Conservation (phyloP, 30 jellyfish, hydroid and myxozoan species). For the Rhopilema esculentum region DNA sequence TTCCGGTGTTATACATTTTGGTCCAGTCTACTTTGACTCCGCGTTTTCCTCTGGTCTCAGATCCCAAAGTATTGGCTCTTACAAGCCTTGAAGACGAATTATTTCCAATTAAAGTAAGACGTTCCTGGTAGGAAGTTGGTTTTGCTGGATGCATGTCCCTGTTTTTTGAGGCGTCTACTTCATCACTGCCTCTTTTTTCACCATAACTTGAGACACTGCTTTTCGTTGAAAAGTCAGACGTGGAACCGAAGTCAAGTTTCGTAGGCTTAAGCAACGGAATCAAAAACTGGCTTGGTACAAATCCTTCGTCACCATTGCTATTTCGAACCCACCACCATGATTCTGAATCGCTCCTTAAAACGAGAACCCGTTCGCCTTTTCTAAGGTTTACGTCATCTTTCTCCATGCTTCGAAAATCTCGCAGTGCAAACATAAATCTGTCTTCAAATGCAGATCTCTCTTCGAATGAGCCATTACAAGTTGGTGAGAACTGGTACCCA, state of each 20-base stretch:
- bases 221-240: not conserved
- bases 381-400: conserved; percentile 43
- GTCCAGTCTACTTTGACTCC: conserved; percentile 46
- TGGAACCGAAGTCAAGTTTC: conserved; percentile 6
- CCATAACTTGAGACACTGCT: not conserved
- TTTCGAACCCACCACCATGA: conserved; percentile 76
- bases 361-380: conserved; percentile 60
- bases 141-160: not conserved
- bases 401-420: conserved; percentile 36
- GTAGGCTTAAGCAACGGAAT: conserved; percentile 44
- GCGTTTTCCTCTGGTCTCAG: not conserved
- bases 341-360: conserved; percentile 39
- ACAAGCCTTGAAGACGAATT: not conserved
- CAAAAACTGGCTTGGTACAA: conserved; percentile 46
- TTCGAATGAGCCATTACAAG: not conserved
- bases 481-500: not conserved
- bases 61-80: conserved; percentile 22
- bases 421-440: conserved; percentile 32
- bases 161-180: not conserved
- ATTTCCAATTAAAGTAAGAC: not conserved
- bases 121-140: not conserved
- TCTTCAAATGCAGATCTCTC: not conserved
- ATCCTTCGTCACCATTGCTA: conserved; percentile 53
- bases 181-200: not conserved
- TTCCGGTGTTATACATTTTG: conserved; percentile 21